Percentiles rank a stretch among this genome's conserved stretches.
Conservation (phyloP, 2,888 invertebrate species). For the Pristionchus japonicus region DNA sequence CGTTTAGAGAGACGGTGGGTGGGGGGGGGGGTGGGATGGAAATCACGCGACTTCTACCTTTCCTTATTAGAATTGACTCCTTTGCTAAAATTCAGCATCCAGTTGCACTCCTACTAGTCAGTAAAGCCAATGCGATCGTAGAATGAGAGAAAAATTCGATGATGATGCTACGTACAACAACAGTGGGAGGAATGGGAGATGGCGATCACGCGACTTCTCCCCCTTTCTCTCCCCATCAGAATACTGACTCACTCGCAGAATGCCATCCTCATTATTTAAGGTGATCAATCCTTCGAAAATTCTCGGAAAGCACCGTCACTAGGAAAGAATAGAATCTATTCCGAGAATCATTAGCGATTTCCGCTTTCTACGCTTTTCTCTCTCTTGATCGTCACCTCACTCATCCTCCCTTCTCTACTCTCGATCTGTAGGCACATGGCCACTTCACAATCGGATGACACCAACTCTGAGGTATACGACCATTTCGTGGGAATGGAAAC, state of each 20-base stretch:
- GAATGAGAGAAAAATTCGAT: neutral
- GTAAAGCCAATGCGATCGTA: neutral
- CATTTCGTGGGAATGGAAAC: too few species aligned
- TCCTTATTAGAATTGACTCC: too few species aligned
- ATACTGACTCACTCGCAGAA: neutral
- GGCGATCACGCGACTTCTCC: neutral
- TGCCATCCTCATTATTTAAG: neutral
- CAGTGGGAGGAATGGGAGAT: neutral
- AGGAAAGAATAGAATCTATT: neutral
- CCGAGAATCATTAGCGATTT: neutral
- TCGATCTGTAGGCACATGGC: neutral
- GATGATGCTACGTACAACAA: neutral
- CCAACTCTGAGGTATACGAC: neutral
- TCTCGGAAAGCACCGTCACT: neutral
- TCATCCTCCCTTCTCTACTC: neutral
- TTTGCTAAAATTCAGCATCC: too few species aligned
- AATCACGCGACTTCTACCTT: too few species aligned
- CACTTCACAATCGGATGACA: neutral
- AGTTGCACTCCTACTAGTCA: too few species aligned
- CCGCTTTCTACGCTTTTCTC: neutral
- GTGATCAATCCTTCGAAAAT: neutral
- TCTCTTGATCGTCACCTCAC: neutral
- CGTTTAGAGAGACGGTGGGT: too few species aligned
- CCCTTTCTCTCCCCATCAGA: neutral
- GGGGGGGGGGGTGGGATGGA: too few species aligned